Base-by-base conservation (phyloP, 1,140 invertebrate species). In the Anoplolepis gracilipes region DNA sequence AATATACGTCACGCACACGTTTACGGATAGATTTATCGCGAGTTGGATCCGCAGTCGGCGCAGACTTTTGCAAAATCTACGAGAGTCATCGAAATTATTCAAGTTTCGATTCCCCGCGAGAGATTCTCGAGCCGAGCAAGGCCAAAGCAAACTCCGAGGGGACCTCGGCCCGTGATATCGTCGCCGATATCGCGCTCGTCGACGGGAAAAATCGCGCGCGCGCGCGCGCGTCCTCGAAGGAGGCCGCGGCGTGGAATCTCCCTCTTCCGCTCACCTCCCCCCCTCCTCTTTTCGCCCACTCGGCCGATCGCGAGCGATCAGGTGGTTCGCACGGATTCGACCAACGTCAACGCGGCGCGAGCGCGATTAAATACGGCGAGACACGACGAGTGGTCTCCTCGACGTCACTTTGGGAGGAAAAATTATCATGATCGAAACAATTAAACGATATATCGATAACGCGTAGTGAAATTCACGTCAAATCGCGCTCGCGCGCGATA, bases 301-400 rank as follows among this genome's bases (percentile, higher is more conserved):
- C 59, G 25, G 19, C 11, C 25, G 53, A 42, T 78, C 28, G n/a
- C 30, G 33, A 36, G 33, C 77, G 77, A 81, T 81, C 77, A 81
- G 77, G 49, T 59, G 77, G 77, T 49, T 79, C 36, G 61, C 42
- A 28, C 28, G 64, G 64, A 65, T 39, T 39, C 33, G 13, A 33
- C 16, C 39, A 49, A 36, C 42, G 67, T 70, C 22, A 70, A 6
- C 42, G 42, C 25, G 22, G 7, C 30, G 25, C 69, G 69, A 2
- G 3, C 33, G 33, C 46, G 46, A 53, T 53, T 49, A 53, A 25
- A 49, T 49, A 36, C 33, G 62, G 1, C 55, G n/a, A 25, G 16
- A 5, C 67, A 22, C 42, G 46, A 72, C n/a, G n/a, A n/a, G n/a
- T n/a, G n/a, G 30, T 72, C 28, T 6, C 28, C 2, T 70, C 25